Percentiles rank a stretch among this genome's conserved stretches.
Conservation (phyloP, 2,113 vertebrate species). For the Laticauda laticaudata region DNA sequence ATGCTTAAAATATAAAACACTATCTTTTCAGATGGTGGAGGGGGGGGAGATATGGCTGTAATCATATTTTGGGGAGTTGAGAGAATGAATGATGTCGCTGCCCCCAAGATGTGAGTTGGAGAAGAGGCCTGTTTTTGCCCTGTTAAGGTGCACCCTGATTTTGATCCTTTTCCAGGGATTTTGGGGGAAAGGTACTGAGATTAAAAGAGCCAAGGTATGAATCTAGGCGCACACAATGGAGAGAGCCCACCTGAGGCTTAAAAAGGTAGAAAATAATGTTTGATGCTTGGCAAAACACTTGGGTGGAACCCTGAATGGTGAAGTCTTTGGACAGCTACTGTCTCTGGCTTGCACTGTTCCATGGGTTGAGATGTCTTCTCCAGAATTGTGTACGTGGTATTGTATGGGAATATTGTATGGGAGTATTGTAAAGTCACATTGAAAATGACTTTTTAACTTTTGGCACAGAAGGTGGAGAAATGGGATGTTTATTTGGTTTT, state of each 20-base stretch:
- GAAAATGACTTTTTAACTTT: fast-evolving
- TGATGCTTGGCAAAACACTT: slow-evolving; percentile 11
- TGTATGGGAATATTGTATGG: neutral
- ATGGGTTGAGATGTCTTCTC: neutral
- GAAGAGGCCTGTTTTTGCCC: slow-evolving; percentile 30
- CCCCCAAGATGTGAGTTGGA: neutral
- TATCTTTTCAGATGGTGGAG: slow-evolving; percentile 23
- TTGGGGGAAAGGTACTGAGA: neutral
- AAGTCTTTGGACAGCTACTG: neutral
- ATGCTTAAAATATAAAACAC: neutral
- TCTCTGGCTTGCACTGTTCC: neutral
- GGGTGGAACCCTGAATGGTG: neutral
- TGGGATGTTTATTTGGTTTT: neutral
- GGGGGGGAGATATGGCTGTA: slow-evolving; percentile 24
- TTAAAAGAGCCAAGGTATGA: neutral
- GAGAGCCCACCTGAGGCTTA: slow-evolving; percentile 6
- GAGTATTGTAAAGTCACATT: too few relatives aligned
- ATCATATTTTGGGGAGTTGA: slow-evolving; percentile 18
- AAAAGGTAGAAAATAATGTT: neutral
- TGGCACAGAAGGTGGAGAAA: neutral
- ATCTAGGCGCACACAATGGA: too few relatives aligned
- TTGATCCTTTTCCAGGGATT: neutral
- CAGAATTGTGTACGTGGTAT: neutral
- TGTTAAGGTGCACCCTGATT: neutral
- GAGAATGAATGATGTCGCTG: slow-evolving; percentile 13